Percentiles rank a stretch among this genome's conserved stretches.
These are phyloP conservation scores for Cynopterus sphinx DNA, from an alignment of 2,797 vertebrate genomes.

Conservation along the genomic window DNA sequence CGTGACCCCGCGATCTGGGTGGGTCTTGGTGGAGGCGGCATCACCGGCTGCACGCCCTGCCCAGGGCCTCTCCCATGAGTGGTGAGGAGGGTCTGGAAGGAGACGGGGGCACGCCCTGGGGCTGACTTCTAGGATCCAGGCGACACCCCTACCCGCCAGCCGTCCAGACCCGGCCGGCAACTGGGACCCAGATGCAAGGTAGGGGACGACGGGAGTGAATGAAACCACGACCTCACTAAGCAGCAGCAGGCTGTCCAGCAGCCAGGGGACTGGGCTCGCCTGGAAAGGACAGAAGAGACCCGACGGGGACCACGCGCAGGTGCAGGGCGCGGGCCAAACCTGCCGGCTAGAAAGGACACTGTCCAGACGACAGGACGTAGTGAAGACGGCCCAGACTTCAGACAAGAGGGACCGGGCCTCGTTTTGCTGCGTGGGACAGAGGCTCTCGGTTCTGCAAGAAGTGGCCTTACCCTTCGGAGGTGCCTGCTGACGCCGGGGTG, in stretches of 20 bases:
- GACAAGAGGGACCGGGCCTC: accelerated
- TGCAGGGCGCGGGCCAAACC: neutral
- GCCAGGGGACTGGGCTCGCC: accelerated
- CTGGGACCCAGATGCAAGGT: neutral
- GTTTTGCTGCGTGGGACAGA: neutral
- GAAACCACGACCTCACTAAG: neutral
- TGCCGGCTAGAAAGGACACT: accelerated
- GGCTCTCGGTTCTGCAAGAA: neutral
- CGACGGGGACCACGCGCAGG: neutral
- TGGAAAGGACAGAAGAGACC: neutral
- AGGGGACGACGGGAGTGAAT: neutral
- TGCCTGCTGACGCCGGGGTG: accelerated
- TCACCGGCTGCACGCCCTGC: neutral
- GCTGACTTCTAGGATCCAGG: neutral
- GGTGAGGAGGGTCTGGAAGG: neutral
- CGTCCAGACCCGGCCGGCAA: neutral
- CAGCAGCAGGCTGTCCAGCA: accelerated
- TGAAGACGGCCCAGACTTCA: neutral
- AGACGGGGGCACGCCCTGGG: accelerated
- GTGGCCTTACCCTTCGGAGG: neutral
- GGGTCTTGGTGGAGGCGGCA: accelerated
- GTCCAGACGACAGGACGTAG: neutral
- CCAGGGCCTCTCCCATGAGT: neutral
- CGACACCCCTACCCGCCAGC: neutral
- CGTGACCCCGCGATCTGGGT: neutral